These are phyloP conservation scores for Drosophila cognata DNA, from an alignment of 2,888 invertebrate species.

Conservation along the genomic window DNA sequence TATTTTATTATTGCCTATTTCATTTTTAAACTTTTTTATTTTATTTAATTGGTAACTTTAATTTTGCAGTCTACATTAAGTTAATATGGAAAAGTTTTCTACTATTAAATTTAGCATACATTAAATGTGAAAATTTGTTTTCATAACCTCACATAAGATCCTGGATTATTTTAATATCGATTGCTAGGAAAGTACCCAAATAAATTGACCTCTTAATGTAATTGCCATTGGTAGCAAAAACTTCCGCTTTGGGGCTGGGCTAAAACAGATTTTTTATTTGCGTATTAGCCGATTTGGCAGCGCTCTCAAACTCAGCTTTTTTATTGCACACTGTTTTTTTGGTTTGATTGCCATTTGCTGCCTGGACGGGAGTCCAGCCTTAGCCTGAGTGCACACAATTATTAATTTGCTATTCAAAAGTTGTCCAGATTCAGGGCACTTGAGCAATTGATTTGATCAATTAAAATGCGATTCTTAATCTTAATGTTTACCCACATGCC, in stretches of 20 bases:
- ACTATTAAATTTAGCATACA: neutral
- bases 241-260: neutral
- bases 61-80: neutral
- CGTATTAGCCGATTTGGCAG: slow-evolving; percentile 6
- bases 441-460: slow-evolving; percentile 56
- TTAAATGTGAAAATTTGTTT: neutral
- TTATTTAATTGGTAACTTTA: neutral
- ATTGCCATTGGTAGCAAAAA: slow-evolving; percentile 3
- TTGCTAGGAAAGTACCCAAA: neutral
- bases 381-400: slow-evolving; percentile 34
- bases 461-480: slow-evolving; percentile 20
- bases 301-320: slow-evolving; percentile 1
- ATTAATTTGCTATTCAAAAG: slow-evolving; percentile 68
- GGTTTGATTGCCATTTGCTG: neutral
- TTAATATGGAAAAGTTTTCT: neutral
- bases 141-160: neutral
- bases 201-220: slow-evolving; percentile 5
- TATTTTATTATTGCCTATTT: neutral
- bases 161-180: neutral
- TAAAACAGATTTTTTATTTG: slow-evolving; percentile 28
- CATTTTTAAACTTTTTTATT: neutral
- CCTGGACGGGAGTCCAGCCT: neutral
- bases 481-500: slow-evolving; percentile 2
- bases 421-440: slow-evolving; percentile 51
- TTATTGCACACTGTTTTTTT: slow-evolving; percentile 12